Evolutionary conservation across 2,113 vertebrate genomes (phyloP), one percentile per base, ranked within the genome.

Genomic region (Varanus komodoensis): DNA sequence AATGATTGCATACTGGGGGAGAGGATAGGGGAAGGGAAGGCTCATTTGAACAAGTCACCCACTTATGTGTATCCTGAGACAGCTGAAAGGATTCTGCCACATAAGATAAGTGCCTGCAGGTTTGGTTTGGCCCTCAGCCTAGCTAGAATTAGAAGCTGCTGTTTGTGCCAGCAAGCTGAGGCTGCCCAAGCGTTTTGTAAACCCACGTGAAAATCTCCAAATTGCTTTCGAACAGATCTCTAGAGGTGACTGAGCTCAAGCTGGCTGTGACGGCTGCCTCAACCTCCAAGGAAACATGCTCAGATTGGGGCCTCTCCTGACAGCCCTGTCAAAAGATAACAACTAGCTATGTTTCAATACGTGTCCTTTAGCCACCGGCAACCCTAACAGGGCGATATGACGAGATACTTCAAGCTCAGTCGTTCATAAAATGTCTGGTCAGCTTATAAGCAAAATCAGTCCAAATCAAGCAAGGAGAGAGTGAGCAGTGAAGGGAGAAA

Each of bases 241-340:
- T 14, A 86, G 94, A 95, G 94, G 91, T 89, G 91, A 88, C 17
- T 69, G 80, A 95, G 91, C 92, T 92, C 93, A 95, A 93, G 89
- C 71, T 73, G 87, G 93, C 93, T 32, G 48, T 82, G 90, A 44
- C 4, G 32, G 87, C 94, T 94, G 92, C 95, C 89, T 82, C 67
- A 0, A 89, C 91, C 95, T 92, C 95, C 92, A 94, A 91, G 93
- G 93, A 64, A 97, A 94, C 86, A 87, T 93, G 89, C 90, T 96
- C 69, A 57, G 93, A 94, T 94, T 81, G 93, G 93, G 92, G 89
- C 87, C 93, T 95, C 94, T 92, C 84, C 90, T 96, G 95, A 96
- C 91, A 96, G 93, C n/a, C 88, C 91, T 92, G 92, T 95, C 95
- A 95, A 96, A 94, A 93, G 91, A 88, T 89, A 95, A 86, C 32